A percentile compares a stretch with the other conserved stretches of the same genome.
Evolutionary conservation across 2,888 invertebrate genomes (phyloP).

Genomic region (Chorisops tibialis): DNA sequence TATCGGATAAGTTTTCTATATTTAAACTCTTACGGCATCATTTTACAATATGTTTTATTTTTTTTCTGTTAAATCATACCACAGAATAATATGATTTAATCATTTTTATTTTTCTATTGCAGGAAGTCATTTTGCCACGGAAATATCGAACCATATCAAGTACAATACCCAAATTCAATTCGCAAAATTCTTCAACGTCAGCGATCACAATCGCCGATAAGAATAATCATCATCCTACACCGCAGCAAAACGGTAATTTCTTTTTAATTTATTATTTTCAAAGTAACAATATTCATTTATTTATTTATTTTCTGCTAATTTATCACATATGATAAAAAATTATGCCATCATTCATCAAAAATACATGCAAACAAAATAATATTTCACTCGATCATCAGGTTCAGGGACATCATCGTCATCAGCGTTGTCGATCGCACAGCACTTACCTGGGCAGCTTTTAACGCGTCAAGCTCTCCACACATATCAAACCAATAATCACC

Average conservation of each 20-base stretch:
- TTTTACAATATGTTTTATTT: too few species aligned
- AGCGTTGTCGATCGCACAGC: slow-evolving; percentile 9
- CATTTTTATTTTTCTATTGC: slow-evolving; percentile 37
- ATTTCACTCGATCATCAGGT: slow-evolving; percentile 1
- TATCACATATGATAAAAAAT: not conserved
- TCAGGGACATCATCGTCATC: slow-evolving; percentile 5
- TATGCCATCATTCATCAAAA: slow-evolving; percentile 27
- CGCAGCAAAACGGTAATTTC: slow-evolving; percentile 42
- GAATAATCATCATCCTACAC: slow-evolving; percentile 34
- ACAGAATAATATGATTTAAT: not conserved
- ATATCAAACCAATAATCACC: slow-evolving; percentile 85
- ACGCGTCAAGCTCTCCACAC: slow-evolving; percentile 63
- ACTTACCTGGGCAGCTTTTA: slow-evolving; percentile 55
- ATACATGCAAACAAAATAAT: slow-evolving; percentile 22
- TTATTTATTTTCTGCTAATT: slow-evolving; percentile 4
- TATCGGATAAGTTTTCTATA: too few species aligned
- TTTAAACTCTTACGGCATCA: too few species aligned
- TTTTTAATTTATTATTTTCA: not conserved
- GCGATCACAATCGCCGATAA: not conserved
- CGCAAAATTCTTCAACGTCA: slow-evolving; percentile 30
- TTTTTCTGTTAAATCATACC: too few species aligned
- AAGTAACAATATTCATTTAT: not conserved
- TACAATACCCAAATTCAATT: slow-evolving; percentile 48
- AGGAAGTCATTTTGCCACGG: slow-evolving; percentile 78
- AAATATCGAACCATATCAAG: slow-evolving; percentile 73